Evolutionary conservation across 30 jellyfish, hydroid and myxozoan genomes (phyloP), one percentile per base, ranked within the genome.

Genomic region (Hydra vulgaris): DNA sequence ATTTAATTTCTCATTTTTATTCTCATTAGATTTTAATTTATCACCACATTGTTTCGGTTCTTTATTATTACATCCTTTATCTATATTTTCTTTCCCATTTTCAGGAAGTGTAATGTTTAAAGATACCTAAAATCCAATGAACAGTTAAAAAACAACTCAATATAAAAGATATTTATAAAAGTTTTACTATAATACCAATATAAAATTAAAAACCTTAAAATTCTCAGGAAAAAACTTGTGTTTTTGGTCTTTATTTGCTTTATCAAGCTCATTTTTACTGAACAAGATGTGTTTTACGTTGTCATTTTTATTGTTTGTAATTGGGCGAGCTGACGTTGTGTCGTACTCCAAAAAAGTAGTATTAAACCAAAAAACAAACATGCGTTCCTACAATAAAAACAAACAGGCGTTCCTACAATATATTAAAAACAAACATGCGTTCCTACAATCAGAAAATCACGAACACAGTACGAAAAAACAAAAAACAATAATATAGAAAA

Each of bases 221-320:
- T 80, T 86, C 15, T 84, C 84, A 16, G 94, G 96, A 73, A 82
- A 92, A 17, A 92, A 24, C 81, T 87, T 92, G 56, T 92, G 96
- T 79, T 92, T 92, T 76, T 92, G 86, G 83, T 92, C 98, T 80
- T 92, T 92, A 79, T 92, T 92, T 21, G 96, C 98, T 81, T 92
- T 92, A 78, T 92, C 98, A 69, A 92, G 85, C 61, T 92, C 98
- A 23, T 80, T 87, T 78, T 92, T 84, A 56, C 82, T 40, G 12
- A 40, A 40, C 61, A 40, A 40, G 61, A 40, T 3, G 61, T 12
- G 5, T 12, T 40, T 40, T 12, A 40, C 61, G 5, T 40, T 12
- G 61, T 40, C 12, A 12, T 40, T 40, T 3, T 12, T 3, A 12
- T 94, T 96, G 54, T 95, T 95, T 4, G 95, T 96, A 20, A 84